phyloP scores from a whole-genome alignment of 2,113 vertebrate genomes.

The Limnothrissa miodon region DNA sequence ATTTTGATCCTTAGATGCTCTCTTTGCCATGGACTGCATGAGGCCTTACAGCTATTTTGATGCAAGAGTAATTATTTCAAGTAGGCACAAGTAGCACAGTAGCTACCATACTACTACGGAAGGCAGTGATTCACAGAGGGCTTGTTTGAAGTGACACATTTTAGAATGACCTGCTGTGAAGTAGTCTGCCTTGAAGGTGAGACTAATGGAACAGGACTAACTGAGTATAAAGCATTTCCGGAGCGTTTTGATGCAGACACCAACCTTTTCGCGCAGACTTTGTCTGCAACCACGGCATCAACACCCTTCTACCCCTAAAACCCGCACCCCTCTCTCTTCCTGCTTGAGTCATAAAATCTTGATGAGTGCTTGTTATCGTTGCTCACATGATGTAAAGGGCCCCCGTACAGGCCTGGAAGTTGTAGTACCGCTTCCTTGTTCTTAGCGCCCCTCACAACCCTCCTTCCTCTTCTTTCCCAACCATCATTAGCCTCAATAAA shows the following conservation, averaged over 20 bases:
- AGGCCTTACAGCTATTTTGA: not conserved
- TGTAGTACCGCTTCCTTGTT: not conserved
- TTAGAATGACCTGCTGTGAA: not conserved
- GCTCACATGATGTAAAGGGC: not conserved
- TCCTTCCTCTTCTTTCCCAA: conserved; percentile 24
- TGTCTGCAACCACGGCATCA: not conserved
- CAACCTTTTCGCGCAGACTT: not conserved
- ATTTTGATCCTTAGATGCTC: not conserved
- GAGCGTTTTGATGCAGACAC: not conserved
- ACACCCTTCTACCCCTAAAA: not conserved
- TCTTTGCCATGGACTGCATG: not conserved
- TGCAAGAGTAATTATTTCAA: no score
- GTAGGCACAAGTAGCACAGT: not conserved
- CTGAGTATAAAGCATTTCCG: not conserved
- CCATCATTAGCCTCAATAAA: conserved; percentile 32
- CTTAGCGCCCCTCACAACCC: no score
- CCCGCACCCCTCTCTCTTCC: conserved; percentile 21
- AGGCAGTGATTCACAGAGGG: not conserved
- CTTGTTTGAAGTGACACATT: not conserved
- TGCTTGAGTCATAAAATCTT: conserved; percentile 30
- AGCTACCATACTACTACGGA: not conserved
- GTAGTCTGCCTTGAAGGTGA: not conserved
- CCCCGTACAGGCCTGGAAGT: not conserved
- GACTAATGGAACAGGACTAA: not conserved
- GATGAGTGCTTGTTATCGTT: conserved; percentile 19